Evolutionary conservation across 2,113 vertebrate genomes (phyloP).

Genomic region (Colinus virginianus): DNA sequence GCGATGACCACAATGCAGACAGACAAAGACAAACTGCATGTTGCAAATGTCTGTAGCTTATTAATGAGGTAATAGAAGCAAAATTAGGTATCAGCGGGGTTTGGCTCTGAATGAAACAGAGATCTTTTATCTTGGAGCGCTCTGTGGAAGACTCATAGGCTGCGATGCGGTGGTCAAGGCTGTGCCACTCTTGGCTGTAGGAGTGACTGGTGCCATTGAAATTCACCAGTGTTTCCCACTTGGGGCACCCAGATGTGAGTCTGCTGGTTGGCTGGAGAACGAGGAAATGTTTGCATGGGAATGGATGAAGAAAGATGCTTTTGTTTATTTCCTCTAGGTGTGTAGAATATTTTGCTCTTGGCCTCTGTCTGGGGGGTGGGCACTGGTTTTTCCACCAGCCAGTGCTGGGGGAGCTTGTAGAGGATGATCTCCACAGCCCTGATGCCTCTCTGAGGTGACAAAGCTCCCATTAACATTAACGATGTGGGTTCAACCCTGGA

Average conservation of each 20-base stretch:
- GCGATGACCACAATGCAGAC: constrained; percentile 26
- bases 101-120: constrained; percentile 58
- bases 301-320: background rate
- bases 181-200: constrained; percentile 40
- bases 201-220: constrained; percentile 41
- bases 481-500: background rate
- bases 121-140: constrained; percentile 59
- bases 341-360: background rate
- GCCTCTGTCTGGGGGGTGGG: background rate
- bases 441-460: background rate
- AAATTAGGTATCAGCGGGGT: constrained; percentile 66
- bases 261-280: background rate
- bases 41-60: constrained; percentile 52
- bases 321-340: constrained; percentile 16
- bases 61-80: constrained; percentile 68
- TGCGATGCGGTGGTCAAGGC: constrained; percentile 61
- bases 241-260: constrained; percentile 38
- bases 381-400: background rate
- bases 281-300: constrained; percentile 7
- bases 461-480: constrained; percentile 24
- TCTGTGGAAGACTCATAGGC: constrained; percentile 57
- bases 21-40: constrained; percentile 53
- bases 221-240: constrained; percentile 50
- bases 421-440: background rate
- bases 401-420: background rate